Base-by-base conservation (phyloP, 2,797 vertebrate species). In the Antennarius maculatus region DNA sequence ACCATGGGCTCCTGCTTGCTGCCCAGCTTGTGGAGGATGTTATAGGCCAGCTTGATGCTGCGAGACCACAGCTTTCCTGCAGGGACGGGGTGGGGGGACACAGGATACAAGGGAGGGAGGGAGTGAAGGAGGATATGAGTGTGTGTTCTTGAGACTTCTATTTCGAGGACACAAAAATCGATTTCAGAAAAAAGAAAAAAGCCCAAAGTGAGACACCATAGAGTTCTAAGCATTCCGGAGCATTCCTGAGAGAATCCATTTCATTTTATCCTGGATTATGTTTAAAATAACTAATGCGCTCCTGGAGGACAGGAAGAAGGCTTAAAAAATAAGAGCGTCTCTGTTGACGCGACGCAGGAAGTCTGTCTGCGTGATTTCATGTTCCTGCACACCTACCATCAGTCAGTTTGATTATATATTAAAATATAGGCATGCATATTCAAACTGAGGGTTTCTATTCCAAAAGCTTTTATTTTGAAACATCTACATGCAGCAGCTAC, bases 1-100 rank as follows among this genome's bases (percentile, higher is more conserved):
- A 99, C 96, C 96, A 99, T 97, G 28, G 98, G 97, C 86, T 99
- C 98, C 91, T 97, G 96, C 76, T 98, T 99, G 80, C 97, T 99
- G 86, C 98, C 97, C 91, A 99, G 92, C 88, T 99, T 99, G 92
- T 99, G 97, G 50, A 99, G 94, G 89, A 99, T 98, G 90, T 98
- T 99, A 92, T 99, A 99, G 79, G 98, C 96, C 68, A 99, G 96
- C 88, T 99, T 99, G 95, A 99, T 97, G 91, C 98, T 98, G 90
- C 97, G 95, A 58, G 97, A 97, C 98, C 97, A 99, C 69, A 99
- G 95, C 90, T 99, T 99, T 46, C 98, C 98, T 99, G 81, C 76
- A 82, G 87, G 54, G 88, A 61, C 74, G 7, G 49, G 73, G 67
- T 70, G 28, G 72, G 47, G 82, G 73, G 67, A 71, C 29, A 74